Evolutionary conservation across 2,113 vertebrate species (phyloP).

Genomic region (Paedocypris sp.): DNA sequence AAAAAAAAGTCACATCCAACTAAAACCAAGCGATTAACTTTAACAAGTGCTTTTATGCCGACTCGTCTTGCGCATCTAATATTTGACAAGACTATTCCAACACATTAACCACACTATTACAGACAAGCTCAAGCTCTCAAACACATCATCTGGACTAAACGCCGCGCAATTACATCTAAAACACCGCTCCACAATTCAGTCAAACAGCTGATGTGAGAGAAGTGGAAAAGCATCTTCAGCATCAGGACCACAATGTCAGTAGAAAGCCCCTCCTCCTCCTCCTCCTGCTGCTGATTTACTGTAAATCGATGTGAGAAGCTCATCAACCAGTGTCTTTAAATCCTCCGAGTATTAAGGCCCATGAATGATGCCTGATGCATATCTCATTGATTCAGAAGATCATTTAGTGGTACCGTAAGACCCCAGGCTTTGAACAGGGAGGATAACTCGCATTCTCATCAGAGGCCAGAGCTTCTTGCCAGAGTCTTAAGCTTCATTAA

Average conservation of each 20-base stretch:
- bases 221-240: no score
- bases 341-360: slow-evolving; percentile 5
- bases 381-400: slow-evolving; percentile 40
- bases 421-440: slow-evolving; percentile 2
- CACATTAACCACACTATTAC: background rate
- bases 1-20: no score
- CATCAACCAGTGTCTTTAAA: slow-evolving; percentile 40
- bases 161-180: background rate
- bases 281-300: slow-evolving; percentile 50
- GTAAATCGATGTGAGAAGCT: slow-evolving; percentile 45
- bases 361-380: slow-evolving; percentile 32
- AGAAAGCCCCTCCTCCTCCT: no score
- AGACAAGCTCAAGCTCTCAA: background rate
- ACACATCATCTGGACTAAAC: background rate
- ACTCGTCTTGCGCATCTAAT: no score
- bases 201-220: slow-evolving; percentile 12
- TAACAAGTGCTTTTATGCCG: no score
- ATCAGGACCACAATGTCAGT: no score
- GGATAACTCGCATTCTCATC: no score
- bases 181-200: background rate
- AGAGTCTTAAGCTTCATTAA: background rate
- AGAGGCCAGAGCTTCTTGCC: background rate
- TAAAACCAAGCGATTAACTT: no score
- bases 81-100: no score
- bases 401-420: slow-evolving; percentile 31